Conservation (phyloP, 2,797 vertebrate genomes). For the Chlorospingus semifuscus region DNA sequence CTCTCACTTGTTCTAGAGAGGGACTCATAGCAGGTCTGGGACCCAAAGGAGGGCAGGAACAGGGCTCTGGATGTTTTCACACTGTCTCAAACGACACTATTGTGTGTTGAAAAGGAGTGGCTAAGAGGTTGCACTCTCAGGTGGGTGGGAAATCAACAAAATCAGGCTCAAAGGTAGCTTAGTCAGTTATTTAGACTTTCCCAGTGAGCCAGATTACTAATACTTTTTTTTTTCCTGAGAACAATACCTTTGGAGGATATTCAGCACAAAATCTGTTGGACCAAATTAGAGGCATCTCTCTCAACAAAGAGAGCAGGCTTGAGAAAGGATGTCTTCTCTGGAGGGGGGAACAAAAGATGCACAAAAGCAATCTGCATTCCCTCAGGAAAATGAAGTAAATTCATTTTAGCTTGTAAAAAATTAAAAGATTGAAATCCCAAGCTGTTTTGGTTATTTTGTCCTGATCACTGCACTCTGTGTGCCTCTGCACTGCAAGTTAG, state of each 20-base stretch:
- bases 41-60: background rate
- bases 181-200: constrained; percentile 49
- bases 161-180: background rate
- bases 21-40: background rate
- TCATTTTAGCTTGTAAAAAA: background rate
- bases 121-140: background rate
- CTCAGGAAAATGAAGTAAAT: constrained; percentile 20
- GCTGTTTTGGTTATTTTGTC: background rate
- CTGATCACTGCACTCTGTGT: background rate
- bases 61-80: background rate
- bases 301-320: background rate
- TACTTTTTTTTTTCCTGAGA: constrained; percentile 23
- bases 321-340: background rate
- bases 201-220: constrained; percentile 50
- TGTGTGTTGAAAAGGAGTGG: background rate
- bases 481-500: background rate
- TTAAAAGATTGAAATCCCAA: background rate
- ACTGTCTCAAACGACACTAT: accelerated
- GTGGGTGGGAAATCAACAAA: background rate
- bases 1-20: background rate
- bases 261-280: background rate
- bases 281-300: background rate
- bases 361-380: background rate
- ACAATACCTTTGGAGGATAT: constrained; percentile 41
- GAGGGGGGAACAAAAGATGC: background rate